phyloP scores from a whole-genome alignment of 2,888 invertebrate genomes.

The Tenodera sinensis region DNA sequence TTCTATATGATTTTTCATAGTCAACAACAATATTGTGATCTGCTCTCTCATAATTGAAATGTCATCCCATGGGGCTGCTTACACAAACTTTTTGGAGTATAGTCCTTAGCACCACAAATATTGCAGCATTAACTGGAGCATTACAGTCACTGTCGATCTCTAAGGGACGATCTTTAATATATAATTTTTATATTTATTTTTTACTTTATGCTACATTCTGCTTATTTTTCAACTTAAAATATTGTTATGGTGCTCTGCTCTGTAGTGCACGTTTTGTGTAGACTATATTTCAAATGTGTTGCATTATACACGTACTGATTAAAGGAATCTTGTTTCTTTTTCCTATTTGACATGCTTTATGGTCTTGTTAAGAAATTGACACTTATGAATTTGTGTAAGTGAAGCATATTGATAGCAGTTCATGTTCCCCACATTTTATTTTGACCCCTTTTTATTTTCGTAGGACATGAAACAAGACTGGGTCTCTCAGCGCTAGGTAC shows the following conservation, averaged over 20 bases:
- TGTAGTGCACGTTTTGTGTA: background rate
- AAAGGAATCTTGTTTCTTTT: background rate
- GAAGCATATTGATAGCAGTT: background rate
- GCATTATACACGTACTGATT: background rate
- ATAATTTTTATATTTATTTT: too few species aligned
- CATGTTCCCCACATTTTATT: background rate
- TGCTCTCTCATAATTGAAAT: too few species aligned
- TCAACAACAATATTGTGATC: too few species aligned
- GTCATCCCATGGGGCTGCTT: too few species aligned
- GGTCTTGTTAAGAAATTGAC: background rate
- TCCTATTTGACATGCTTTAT: background rate
- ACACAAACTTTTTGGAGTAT: too few species aligned
- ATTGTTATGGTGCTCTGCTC: background rate
- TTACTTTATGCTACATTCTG: background rate
- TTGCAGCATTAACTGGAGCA: too few species aligned
- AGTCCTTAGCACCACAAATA: too few species aligned
- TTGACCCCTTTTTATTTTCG: conserved; percentile 13
- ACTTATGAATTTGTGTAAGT: background rate
- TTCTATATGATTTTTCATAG: too few species aligned
- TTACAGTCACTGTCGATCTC: too few species aligned
- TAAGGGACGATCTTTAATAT: too few species aligned
- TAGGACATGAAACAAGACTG: background rate
- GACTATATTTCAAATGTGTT: background rate
- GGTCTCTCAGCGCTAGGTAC: background rate
- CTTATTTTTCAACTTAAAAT: background rate